Evolutionary conservation across 2,113 vertebrate genomes (phyloP), one percentile per base, ranked within the genome.

Genomic region (Tetrao urogallus): DNA sequence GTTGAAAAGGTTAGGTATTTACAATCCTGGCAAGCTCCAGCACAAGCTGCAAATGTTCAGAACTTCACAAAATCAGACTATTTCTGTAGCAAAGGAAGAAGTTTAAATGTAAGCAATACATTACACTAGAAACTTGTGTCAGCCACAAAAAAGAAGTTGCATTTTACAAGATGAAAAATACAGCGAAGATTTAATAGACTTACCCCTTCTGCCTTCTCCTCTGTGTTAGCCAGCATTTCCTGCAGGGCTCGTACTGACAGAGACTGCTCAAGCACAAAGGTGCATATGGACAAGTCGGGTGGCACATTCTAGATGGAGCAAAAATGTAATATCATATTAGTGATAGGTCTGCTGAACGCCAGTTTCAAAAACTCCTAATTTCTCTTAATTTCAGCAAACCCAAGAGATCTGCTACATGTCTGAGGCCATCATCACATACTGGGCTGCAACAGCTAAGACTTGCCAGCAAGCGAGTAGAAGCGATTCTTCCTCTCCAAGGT

Each of bases 241-340:
- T 99, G 99, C 47, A 99, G 98, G 52, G 99, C 99, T 66, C 99
- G 98, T 38, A 99, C 99, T 0, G 99, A 99, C 43, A 99, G 97
- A 1, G 99, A 99, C 95, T 99, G 99, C 92, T 99, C 99, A 98
- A 99, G 95, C 82, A 99, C 99, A 45, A 99, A 99, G n/a, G 99
- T 99, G 90, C 99, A 99, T 95, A 99, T 99, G 89, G 99, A 99
- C 90, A 99, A 98, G 96, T 99, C 99, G 47, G 99, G 99, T 92
- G 99, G 99, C n/a, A 99, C 99, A 98, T 99, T 99, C 99, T 99
- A 97, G 45, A 90, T 78, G 43, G 56, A 97, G 67, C 92, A 80
- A 97, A 78, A 90, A 27, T 27, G 57, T 30, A 27, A 88, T 11
- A 50, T 19, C n/a, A 42, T 28, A 89, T 97, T 65, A 96, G 54